Percentiles rank a stretch among this genome's conserved stretches.
Conservation (phyloP, 2,888 invertebrate species). For the Nomada ferruginata region DNA sequence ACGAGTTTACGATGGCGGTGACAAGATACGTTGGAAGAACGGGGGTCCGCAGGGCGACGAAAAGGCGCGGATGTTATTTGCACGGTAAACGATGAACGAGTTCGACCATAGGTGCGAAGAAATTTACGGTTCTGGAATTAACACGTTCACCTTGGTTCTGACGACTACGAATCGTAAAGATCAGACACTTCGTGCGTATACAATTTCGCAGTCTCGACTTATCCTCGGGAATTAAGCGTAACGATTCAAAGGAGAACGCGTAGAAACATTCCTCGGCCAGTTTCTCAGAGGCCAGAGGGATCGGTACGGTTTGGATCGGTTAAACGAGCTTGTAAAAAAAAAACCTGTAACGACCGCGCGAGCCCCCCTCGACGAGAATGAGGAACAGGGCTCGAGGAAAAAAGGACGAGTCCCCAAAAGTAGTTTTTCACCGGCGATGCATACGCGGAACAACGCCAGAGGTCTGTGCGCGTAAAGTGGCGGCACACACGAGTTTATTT, state of each 20-base stretch:
- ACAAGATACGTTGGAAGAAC: too few relatives aligned
- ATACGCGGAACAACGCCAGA: constrained; percentile 1
- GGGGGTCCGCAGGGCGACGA: not conserved
- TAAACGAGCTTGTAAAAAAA: constrained; percentile 67
- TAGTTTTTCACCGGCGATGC: constrained; percentile 27
- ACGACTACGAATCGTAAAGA: constrained; percentile 6
- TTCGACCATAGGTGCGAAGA: constrained; percentile 5
- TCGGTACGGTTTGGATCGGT: constrained; percentile 63
- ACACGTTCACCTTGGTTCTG: not conserved
- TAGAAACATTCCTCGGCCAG: constrained; percentile 10
- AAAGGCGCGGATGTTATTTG: constrained; percentile 15
- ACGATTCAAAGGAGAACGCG: not conserved
- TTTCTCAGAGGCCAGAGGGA: constrained; percentile 28
- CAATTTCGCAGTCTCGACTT: not conserved
- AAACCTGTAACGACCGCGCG: constrained; percentile 67
- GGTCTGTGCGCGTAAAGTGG: constrained; percentile 18
- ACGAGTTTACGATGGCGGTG: not conserved
- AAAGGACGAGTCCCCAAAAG: constrained; percentile 39
- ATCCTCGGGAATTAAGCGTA: constrained; percentile 3
- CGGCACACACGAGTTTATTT: constrained; percentile 45
- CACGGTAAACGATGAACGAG: constrained; percentile 3
- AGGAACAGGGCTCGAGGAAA: not conserved
- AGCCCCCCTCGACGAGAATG: constrained; percentile 32
- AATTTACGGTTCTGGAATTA: constrained; percentile 14
- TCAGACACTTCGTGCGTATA: not conserved